Percentiles rank a stretch among this genome's conserved stretches.
Conservation (phyloP, 1,140 invertebrate species). For the Sycophaga agraensis region DNA sequence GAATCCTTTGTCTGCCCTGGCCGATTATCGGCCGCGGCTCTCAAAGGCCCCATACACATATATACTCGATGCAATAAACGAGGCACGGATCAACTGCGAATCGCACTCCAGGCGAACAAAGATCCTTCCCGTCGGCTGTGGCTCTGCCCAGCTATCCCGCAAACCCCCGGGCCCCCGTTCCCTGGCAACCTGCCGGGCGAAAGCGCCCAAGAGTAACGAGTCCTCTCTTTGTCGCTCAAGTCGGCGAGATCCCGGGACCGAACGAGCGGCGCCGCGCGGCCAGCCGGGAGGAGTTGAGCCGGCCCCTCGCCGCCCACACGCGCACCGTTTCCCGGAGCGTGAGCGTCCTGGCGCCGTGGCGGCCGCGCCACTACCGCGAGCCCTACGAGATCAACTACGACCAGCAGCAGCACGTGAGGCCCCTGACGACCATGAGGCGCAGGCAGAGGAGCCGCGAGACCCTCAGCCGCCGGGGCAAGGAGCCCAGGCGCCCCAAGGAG, state of each 20-base stretch:
- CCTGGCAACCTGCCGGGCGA: too few relatives aligned
- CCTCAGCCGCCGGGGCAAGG: slow-evolving; percentile 48
- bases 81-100: too few relatives aligned
- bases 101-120: too few relatives aligned
- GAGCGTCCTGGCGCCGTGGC: slow-evolving; percentile 81
- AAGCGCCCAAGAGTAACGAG: too few relatives aligned
- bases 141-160: too few relatives aligned
- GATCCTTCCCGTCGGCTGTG: too few relatives aligned
- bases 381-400: slow-evolving; percentile 79
- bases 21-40: too few relatives aligned
- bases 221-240: too few relatives aligned
- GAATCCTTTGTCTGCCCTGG: too few relatives aligned
- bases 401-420: slow-evolving; percentile 60
- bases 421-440: slow-evolving; percentile 49
- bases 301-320: slow-evolving; percentile 65
- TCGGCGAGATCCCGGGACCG: slow-evolving; percentile 72
- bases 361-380: slow-evolving; percentile 71
- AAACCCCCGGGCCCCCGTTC: too few relatives aligned
- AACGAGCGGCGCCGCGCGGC: slow-evolving; percentile 62
- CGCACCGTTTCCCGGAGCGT: slow-evolving; percentile 79
- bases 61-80: too few relatives aligned
- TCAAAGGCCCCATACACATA: too few relatives aligned
- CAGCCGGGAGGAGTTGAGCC: slow-evolving; percentile 71
- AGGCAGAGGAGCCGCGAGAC: slow-evolving; percentile 54
- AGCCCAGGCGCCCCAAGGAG: slow-evolving; percentile 3